Evolutionary conservation across 2,888 invertebrate genomes (phyloP), one percentile per base, ranked within the genome.

Genomic region (Cheilosia vulpina): DNA sequence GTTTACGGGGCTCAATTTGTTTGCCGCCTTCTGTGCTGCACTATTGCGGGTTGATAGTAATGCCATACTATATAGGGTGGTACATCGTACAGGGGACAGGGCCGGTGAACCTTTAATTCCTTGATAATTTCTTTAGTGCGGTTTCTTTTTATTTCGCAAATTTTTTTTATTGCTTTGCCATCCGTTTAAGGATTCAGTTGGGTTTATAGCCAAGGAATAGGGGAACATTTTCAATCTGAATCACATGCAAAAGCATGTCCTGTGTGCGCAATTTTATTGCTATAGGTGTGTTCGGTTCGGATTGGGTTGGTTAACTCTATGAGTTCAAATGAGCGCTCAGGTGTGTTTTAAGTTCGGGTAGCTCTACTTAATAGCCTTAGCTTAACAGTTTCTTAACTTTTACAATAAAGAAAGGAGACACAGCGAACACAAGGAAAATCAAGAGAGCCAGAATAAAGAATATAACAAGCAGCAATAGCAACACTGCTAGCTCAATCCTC

Each of bases 201-300:
- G 19, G 5, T 13, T 43, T 62, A n/a, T 17, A 19, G 13, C 69
- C 55, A 66, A 50, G 55, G 58, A 45, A 53, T 57, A 63, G 57
- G n/a, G 31, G 17, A 63, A 68, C 17, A 76, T 38, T 38, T 65
- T 69, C 66, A 69, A 79, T 80, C 21, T 83, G 79, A 83, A 79
- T 79, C 73, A 83, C 79, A 75, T 75, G 80, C 75, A 73, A 34
- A 69, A 75, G 80, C 84, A 66, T 84, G 84, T 84, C 71, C 66
- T 84, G 69, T 63, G 43, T 75, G 53, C 45, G 53, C 52, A 62
- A n/a, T 73, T 73, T 63, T 69, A 69, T 53, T 34, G 19, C 19
- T 9, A 24, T 34, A 24, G 45, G 58, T 43, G 65, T 58, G 21
- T 63, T 15, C 7, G 27, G 21, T 63, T 15, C 7, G 27, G 43